Percentiles rank a stretch among this genome's conserved stretches.
These are phyloP conservation scores for Gadus macrocephalus DNA, from an alignment of 2,113 vertebrate species.

Conservation along the genomic window DNA sequence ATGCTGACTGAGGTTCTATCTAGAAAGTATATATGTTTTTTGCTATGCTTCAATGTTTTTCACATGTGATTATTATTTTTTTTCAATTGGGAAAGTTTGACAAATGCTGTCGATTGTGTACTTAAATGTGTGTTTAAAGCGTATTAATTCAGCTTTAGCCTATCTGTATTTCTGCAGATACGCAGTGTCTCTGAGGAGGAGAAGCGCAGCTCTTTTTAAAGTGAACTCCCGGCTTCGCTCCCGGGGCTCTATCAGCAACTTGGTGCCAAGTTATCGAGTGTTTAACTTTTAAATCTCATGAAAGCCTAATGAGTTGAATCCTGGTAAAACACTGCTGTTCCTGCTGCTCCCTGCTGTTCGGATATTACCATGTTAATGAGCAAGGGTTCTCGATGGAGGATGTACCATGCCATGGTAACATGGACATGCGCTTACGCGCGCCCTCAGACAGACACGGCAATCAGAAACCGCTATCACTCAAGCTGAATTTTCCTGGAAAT, in stretches of 20 bases:
- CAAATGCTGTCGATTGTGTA: neutral
- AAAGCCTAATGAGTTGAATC: conserved; percentile 79
- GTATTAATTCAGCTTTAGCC: neutral
- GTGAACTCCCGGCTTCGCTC: conserved; percentile 30
- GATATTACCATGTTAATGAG: conserved; percentile 79
- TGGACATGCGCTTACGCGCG: conserved; percentile 47
- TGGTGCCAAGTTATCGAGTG: conserved; percentile 56
- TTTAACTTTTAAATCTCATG: conserved; percentile 78
- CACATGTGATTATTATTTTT: neutral
- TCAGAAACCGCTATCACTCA: conserved; percentile 31
- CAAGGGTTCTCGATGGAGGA: conserved; percentile 61
- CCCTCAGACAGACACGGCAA: conserved; percentile 25
- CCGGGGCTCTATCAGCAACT: conserved; percentile 51
- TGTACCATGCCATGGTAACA: conserved; percentile 52
- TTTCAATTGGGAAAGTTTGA: neutral
- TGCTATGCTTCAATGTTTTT: neutral
- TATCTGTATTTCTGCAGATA: conserved; percentile 12
- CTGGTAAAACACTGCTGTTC: conserved; percentile 62
- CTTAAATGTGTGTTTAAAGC: neutral
- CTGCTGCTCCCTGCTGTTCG: conserved; percentile 71
- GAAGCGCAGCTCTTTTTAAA: conserved; percentile 35
- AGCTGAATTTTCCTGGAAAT: conserved; percentile 43
- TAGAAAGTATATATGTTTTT: neutral
- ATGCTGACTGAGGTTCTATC: neutral
- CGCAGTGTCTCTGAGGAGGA: conserved; percentile 25